Evolutionary conservation across 2,888 invertebrate genomes (phyloP), one percentile per base, ranked within the genome.

Genomic region (Tortrix viridana): DNA sequence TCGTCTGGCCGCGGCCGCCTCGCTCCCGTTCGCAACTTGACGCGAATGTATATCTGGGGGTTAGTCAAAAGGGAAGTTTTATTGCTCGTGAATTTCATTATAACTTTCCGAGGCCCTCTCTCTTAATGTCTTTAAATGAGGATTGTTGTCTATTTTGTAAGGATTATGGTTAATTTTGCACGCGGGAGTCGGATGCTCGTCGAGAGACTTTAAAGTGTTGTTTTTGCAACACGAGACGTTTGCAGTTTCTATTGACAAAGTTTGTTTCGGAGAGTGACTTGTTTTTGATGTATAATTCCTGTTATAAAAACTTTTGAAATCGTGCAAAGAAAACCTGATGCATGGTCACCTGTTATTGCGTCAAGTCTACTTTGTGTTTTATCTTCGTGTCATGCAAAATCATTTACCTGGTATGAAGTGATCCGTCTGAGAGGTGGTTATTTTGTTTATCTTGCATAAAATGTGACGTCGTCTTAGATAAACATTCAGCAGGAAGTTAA

Each of bases 61-160:
- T 89, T 89, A 86, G 87, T 86, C 86, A 84, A 87, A 87, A 87
- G 86, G 84, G 86, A 90, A 90, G 89, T 91, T 91, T 90, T 89
- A 91, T 91, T 90, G 90, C 89, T 90, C 81, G 87, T 89, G 91
- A 90, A 91, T 90, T 91, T 90, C 89, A 90, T 90, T 91, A 91
- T 90, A 90, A 91, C 86, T 91, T 90, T 81, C 84, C 81, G 79
- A 77, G 78, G 81, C 84, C 84, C 78, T 80, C 76, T 75, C 82
- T 78, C 83, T 86, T 85, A 87, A 86, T 85, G 86, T 84, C 85
- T 86, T 87, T 84, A 85, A 89, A 87, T 79, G 84, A 80, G 88
- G 84, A 88, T 88, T 89, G 89, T 89, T 86, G 86, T 88, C 86
- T 88, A 86, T 89, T 89, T 89, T 90, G 85, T 86, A 83, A 77